Evolutionary conservation across 2,888 invertebrate genomes (phyloP), one percentile per base, ranked within the genome.

Genomic region (Sphinx pinastri): DNA sequence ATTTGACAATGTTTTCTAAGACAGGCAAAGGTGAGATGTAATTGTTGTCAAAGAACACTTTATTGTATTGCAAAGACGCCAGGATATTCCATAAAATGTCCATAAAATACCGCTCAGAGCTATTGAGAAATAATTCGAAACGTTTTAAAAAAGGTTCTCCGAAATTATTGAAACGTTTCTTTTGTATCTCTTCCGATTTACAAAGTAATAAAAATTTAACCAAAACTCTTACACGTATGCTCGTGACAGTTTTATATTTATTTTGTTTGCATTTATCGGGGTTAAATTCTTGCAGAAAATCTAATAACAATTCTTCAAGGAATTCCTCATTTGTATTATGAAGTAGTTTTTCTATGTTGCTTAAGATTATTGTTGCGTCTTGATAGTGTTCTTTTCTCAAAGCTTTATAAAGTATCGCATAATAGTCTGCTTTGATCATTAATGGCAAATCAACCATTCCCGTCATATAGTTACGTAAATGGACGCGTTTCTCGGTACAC

Each of bases 361-460:
- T 19, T 49, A 63, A n/a, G 6, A 63, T 63, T 6, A 12, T 49
- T 19, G 47, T 12, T 16, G 63, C 47, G 12, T 47, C 63, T 7
- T 12, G 12, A 13, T 47, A 19, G 11, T 47, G 47, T 16, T 49
- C 47, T 47, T 16, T 55, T 68, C 57, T 68, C 12, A 68, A 19
- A 54, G 55, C 45, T 16, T 68, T 68, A 13, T 16, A 68, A 19
- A 68, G 16, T 54, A 68, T 68, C 13, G 19, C 12, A 72, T 84
- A 85, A 59, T 86, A 90, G 19, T 88, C 86, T 0, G 82, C 75
- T 74, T 79, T 80, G 16, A 88, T 81, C 47, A 70, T 69, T 12
- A 71, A 45, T 4, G 88, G 85, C 0, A 87, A 71, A 45, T 70
- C 72, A 7, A 76, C 68, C 0, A 71, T 55, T 0, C 82, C 63